Evolutionary conservation across 2,113 vertebrate genomes (phyloP).

Genomic region (Misgurnus anguillicaudatus): DNA sequence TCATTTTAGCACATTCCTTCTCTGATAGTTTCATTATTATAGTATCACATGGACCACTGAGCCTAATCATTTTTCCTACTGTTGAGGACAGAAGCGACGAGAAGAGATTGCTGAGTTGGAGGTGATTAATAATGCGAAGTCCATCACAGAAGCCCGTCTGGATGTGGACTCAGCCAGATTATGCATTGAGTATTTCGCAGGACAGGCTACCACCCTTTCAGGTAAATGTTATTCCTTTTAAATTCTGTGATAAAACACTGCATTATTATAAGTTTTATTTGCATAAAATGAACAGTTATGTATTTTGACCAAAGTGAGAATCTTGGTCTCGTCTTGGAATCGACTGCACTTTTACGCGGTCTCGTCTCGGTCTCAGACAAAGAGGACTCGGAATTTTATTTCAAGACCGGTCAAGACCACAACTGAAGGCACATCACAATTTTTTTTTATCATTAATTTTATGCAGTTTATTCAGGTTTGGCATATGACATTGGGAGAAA

Average conservation of each 20-base stretch:
- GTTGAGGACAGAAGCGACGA: conserved; percentile 70
- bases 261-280: not conserved
- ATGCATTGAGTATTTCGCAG: conserved; percentile 89
- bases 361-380: no score
- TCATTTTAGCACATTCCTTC: not conserved
- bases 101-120: conserved; percentile 88
- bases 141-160: conserved; percentile 86
- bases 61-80: conserved; percentile 14
- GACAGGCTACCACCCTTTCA: conserved; percentile 82
- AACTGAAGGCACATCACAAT: no score
- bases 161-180: conserved; percentile 88
- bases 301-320: not conserved
- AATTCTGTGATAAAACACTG: no score
- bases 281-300: not conserved
- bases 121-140: conserved; percentile 93
- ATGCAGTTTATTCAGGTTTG: no score
- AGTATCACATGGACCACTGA: not conserved
- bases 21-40: no score
- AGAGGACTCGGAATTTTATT: no score
- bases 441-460: no score
- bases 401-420: no score
- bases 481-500: no score
- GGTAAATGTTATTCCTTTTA: conserved; percentile 67
- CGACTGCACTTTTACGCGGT: no score
- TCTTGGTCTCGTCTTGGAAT: no score